Evolutionary conservation across 2,888 invertebrate genomes (phyloP).

Genomic region (Galeruca laticollis): DNA sequence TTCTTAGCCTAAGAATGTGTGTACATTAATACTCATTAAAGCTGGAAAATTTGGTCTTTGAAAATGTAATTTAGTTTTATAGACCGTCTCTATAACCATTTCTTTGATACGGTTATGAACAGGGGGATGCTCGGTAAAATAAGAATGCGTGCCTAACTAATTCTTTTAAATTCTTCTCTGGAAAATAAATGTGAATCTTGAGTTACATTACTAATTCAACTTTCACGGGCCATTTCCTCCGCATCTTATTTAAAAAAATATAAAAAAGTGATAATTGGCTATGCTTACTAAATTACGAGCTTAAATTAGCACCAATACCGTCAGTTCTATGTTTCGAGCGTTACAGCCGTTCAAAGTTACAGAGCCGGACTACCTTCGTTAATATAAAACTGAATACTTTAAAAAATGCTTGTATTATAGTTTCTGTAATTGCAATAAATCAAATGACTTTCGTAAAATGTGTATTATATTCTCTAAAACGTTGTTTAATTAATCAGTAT

Average conservation of each 20-base stretch:
- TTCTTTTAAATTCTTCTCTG: conserved; percentile 23
- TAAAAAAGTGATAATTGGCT: conserved; percentile 39
- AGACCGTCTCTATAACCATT: not conserved
- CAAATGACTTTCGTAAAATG: not conserved
- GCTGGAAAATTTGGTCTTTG: not conserved
- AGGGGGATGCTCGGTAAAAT: conserved; percentile 22
- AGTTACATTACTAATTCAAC: conserved; percentile 33
- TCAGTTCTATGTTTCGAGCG: conserved; percentile 3
- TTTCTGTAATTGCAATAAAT: not conserved
- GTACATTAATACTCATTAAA: too few relatives aligned
- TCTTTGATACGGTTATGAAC: conserved; percentile 12
- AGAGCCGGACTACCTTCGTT: not conserved
- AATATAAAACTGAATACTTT: not conserved
- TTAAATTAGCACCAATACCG: conserved; percentile 31
- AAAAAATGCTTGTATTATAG: not conserved
- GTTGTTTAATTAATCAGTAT: not conserved
- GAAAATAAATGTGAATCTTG: conserved; percentile 33
- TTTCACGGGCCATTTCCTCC: conserved; percentile 33
- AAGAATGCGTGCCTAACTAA: conserved; percentile 27
- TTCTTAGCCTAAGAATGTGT: too few relatives aligned
- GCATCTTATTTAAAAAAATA: conserved; percentile 32
- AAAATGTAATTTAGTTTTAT: not conserved
- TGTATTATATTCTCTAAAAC: not conserved
- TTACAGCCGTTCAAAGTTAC: conserved; percentile 1
- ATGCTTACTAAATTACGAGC: conserved; percentile 35